Percentiles rank a stretch among this genome's conserved stretches.
phyloP scores from a whole-genome alignment of 2,113 vertebrate genomes.

The Dryoscopus gambensis region DNA sequence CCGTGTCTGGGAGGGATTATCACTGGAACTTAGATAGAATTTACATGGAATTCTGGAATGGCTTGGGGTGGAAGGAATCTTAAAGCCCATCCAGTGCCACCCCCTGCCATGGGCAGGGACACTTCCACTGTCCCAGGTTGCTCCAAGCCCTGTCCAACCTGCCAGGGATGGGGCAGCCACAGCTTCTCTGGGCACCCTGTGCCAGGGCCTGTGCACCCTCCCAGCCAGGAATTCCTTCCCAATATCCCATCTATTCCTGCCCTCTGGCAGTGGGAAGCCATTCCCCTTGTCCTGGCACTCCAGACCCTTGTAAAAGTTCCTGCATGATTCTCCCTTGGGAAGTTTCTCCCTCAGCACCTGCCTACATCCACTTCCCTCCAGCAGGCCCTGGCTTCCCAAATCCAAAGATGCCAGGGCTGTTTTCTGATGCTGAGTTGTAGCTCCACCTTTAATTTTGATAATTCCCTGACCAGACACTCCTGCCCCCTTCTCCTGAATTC shows the following conservation, averaged over 20 bases:
- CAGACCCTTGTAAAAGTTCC: neutral
- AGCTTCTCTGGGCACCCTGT: neutral
- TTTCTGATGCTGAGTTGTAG: neutral
- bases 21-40: neutral
- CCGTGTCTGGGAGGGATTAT: accelerated
- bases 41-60: neutral
- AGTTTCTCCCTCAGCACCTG: neutral
- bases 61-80: neutral
- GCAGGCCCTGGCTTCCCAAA: neutral
- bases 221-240: neutral
- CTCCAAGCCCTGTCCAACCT: neutral
- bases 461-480: neutral
- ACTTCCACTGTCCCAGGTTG: accelerated
- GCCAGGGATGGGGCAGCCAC: neutral
- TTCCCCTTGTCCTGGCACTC: neutral
- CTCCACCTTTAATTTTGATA: neutral
- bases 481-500: neutral
- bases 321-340: neutral
- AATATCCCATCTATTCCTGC: neutral
- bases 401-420: neutral
- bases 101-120: neutral
- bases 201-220: neutral
- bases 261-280: neutral
- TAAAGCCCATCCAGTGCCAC: neutral
- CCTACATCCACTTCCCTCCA: neutral